phyloP scores from a whole-genome alignment of 2,888 invertebrate species.

The Nebria brevicollis region DNA sequence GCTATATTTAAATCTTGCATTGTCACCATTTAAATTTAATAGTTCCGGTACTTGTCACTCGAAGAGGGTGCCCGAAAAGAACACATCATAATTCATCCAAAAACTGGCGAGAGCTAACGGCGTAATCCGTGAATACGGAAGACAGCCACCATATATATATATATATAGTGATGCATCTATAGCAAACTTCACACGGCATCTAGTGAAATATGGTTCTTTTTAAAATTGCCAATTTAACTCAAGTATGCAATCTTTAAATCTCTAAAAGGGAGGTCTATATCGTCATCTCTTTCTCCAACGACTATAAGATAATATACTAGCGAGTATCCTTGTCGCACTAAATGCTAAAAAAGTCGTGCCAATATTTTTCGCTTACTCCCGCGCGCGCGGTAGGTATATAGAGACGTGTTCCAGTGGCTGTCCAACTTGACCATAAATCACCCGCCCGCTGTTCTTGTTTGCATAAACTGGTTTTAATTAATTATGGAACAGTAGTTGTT shows the following conservation, averaged over 20 bases:
- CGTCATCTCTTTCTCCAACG: background rate
- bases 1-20: background rate
- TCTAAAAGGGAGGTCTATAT: conserved; percentile 18
- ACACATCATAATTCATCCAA: background rate
- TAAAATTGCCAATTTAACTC: conserved; percentile 46
- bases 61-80: background rate
- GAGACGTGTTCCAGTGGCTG: conserved; percentile 14
- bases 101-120: background rate
- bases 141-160: background rate
- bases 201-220: conserved; percentile 41
- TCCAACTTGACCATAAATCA: background rate
- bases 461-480: conserved; percentile 1
- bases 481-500: background rate
- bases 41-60: background rate
- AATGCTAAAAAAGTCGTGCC: background rate
- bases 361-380: background rate
- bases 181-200: background rate
- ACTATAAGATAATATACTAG: background rate
- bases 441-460: conserved; percentile 1
- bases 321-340: background rate
- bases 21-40: background rate
- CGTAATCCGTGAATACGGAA: background rate
- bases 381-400: conserved; percentile 5
- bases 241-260: conserved; percentile 47
- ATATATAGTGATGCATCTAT: background rate